Conservation (phyloP, 2,888 invertebrate genomes). For the Lasioglossum leucozonium region DNA sequence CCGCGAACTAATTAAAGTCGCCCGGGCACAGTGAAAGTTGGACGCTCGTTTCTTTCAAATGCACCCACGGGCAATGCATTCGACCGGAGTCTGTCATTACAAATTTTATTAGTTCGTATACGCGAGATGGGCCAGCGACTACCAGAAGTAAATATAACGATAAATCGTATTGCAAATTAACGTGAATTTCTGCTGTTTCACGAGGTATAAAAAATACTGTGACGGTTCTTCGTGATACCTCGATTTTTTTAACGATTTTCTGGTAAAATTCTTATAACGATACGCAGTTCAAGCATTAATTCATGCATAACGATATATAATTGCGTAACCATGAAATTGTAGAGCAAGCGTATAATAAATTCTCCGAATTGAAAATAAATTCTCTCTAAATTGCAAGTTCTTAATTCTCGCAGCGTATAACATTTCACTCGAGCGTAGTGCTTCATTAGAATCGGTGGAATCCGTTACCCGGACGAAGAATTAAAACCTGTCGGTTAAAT, state of each 20-base stretch:
- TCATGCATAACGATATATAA: too few species aligned
- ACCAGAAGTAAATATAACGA: too few species aligned
- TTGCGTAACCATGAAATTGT: background rate
- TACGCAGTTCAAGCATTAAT: too few species aligned
- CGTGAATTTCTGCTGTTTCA: too few species aligned
- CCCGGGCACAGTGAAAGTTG: background rate
- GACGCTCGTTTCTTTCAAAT: background rate
- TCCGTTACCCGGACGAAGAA: background rate
- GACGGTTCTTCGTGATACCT: too few species aligned
- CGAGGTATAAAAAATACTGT: too few species aligned
- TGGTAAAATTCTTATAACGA: too few species aligned
- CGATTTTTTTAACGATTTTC: too few species aligned
- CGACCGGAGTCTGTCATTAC: background rate
- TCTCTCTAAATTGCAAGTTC: background rate
- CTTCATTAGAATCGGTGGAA: background rate
- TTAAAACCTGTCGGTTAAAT: background rate
- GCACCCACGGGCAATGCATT: background rate
- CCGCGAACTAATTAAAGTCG: conserved; percentile 28
- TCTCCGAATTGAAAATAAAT: too few species aligned
- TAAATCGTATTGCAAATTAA: too few species aligned
- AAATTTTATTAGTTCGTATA: background rate
- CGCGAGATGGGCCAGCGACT: too few species aligned
- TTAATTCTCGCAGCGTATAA: background rate
- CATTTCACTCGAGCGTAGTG: background rate
- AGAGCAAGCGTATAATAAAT: background rate